phyloP scores from a whole-genome alignment of 2,113 vertebrate species.

The Argyrosomus japonicus region DNA sequence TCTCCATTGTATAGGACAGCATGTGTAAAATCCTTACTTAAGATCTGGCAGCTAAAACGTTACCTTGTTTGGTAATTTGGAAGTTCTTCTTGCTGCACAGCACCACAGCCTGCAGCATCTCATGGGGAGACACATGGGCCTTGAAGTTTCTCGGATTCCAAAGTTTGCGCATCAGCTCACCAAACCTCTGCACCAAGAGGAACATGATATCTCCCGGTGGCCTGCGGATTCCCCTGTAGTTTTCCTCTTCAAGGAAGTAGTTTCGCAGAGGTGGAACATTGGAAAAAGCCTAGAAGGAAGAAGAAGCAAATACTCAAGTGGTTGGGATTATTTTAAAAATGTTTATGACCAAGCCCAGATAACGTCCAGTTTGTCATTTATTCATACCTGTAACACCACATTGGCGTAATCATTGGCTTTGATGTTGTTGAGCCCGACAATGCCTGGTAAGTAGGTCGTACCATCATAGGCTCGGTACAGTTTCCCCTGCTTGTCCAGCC shows the following conservation, averaged over 20 bases:
- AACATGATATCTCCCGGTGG: slow-evolving; percentile 98
- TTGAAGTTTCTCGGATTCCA: slow-evolving; percentile 99
- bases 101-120: slow-evolving; percentile 98
- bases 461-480: slow-evolving; percentile 96
- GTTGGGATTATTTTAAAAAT: not conserved
- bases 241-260: slow-evolving; percentile 97
- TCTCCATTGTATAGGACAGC: not conserved
- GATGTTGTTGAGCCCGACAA: slow-evolving; percentile 98
- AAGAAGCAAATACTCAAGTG: not conserved
- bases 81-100: slow-evolving; percentile 99
- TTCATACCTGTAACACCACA: slow-evolving; percentile 92
- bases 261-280: slow-evolving; percentile 96
- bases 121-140: slow-evolving; percentile 96
- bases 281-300: slow-evolving; percentile 88
- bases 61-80: slow-evolving; percentile 98
- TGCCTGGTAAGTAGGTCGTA: slow-evolving; percentile 97
- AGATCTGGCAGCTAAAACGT: not conserved
- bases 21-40: not conserved
- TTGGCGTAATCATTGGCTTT: slow-evolving; percentile 99
- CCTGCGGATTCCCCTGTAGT: slow-evolving; percentile 91
- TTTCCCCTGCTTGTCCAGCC: slow-evolving; percentile 95
- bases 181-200: slow-evolving; percentile 95
- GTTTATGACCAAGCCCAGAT: not conserved
- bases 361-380: not conserved
- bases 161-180: slow-evolving; percentile 97